phyloP scores from a whole-genome alignment of 1,140 invertebrate genomes.

The Araneus ventricosus region DNA sequence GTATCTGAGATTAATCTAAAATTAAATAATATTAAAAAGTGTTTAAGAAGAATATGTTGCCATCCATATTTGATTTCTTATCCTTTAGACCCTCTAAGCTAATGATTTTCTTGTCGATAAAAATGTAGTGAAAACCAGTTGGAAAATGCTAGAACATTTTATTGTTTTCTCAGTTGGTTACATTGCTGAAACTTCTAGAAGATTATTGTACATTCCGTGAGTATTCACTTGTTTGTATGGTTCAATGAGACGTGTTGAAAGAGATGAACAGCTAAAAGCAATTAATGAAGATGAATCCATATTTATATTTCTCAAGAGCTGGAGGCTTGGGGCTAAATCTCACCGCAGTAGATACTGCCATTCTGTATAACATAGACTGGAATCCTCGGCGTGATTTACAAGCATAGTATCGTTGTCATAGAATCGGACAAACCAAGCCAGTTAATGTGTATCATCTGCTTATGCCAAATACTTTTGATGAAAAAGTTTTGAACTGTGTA shows the following conservation, averaged over 20 bases:
- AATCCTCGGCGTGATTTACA: constrained; percentile 89
- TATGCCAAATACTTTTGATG: constrained; percentile 86
- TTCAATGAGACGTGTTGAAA: constrained; percentile 85
- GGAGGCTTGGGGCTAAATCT: constrained; percentile 82
- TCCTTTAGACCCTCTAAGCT: constrained; percentile 81
- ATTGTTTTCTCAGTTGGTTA: constrained; percentile 83
- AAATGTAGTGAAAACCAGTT: constrained; percentile 87
- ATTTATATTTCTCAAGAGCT: constrained; percentile 81
- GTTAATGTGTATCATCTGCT: constrained; percentile 86
- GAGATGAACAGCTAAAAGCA: constrained; percentile 63
- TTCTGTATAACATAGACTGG: constrained; percentile 79
- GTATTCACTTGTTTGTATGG: constrained; percentile 91
- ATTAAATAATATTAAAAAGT: constrained; percentile 79
- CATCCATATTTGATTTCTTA: constrained; percentile 87
- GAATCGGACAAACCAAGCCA: constrained; percentile 88
- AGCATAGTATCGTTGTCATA: constrained; percentile 89
- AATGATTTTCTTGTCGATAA: constrained; percentile 83
- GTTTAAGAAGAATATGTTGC: constrained; percentile 85
- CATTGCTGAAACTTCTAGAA: constrained; percentile 81
- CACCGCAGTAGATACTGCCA: constrained; percentile 81
- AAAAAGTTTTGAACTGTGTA: constrained; percentile 85
- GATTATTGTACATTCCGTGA: constrained; percentile 83
- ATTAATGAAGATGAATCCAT: constrained; percentile 51
- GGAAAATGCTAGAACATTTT: constrained; percentile 86
- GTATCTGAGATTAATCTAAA: constrained; percentile 51